Evolutionary conservation across 2,888 invertebrate genomes (phyloP).

Genomic region (Tinea pellionella): DNA sequence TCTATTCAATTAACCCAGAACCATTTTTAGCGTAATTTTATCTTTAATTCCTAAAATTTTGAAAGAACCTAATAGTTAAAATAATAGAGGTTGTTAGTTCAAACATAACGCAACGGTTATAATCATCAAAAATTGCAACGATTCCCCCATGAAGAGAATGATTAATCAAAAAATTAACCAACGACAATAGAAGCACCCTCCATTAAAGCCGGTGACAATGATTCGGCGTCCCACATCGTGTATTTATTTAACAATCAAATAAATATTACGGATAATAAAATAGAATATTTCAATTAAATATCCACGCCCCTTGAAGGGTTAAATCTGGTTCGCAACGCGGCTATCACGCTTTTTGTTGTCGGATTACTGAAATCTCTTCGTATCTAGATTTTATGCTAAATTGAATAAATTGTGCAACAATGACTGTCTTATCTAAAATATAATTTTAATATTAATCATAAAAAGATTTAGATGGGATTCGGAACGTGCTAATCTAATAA

Average conservation of each 20-base stretch:
- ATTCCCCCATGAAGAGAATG: slow-evolving; percentile 46
- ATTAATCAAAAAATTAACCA: slow-evolving; percentile 70
- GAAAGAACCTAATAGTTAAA: too few relatives aligned
- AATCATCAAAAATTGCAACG: slow-evolving; percentile 43
- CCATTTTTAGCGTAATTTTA: too few relatives aligned
- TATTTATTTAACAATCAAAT: slow-evolving; percentile 70
- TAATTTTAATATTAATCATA: background rate
- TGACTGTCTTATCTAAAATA: background rate
- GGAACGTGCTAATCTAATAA: too few relatives aligned
- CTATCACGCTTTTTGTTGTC: slow-evolving; percentile 40
- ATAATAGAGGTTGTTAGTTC: background rate
- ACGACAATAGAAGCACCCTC: slow-evolving; percentile 57
- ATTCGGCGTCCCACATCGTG: slow-evolving; percentile 59
- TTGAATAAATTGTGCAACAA: slow-evolving; percentile 41
- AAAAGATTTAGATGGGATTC: too few relatives aligned
- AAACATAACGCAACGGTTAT: background rate
- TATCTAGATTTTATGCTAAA: slow-evolving; percentile 64
- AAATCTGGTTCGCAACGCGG: slow-evolving; percentile 33
- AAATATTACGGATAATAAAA: slow-evolving; percentile 68
- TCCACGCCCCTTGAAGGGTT: slow-evolving; percentile 59
- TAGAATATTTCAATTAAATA: slow-evolving; percentile 68
- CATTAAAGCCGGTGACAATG: slow-evolving; percentile 55
- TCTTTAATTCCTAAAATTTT: too few relatives aligned
- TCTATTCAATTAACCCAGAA: too few relatives aligned
- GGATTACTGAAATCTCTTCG: slow-evolving; percentile 39